phyloP scores from a whole-genome alignment of 2,888 invertebrate genomes.

The Drosophila vallismaia region DNA sequence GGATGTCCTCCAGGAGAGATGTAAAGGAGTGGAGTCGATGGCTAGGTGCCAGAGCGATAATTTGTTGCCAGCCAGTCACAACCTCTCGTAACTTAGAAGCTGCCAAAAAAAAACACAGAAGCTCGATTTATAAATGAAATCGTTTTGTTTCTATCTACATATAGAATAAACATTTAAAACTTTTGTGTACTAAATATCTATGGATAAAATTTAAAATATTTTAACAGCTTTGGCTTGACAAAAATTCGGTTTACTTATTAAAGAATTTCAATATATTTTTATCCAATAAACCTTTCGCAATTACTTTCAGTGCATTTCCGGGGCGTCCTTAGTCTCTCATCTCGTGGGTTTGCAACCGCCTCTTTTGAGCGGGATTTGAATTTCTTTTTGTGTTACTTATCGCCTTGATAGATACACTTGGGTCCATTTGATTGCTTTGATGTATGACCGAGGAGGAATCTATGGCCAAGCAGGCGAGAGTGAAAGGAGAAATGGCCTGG shows the following conservation, averaged over 20 bases:
- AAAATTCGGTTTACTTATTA: too few relatives aligned
- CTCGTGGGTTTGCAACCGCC: conserved; percentile 9
- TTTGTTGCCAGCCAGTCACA: conserved; percentile 57
- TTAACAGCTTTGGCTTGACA: too few relatives aligned
- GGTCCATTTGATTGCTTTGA: conserved; percentile 65
- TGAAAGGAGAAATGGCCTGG: neutral
- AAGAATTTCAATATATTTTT: too few relatives aligned
- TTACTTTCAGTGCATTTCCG: conserved; percentile 1
- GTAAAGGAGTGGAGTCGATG: conserved; percentile 9
- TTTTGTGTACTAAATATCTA: too few relatives aligned
- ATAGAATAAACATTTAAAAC: neutral
- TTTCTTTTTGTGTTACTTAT: conserved; percentile 50
- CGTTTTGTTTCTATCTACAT: conserved; percentile 18
- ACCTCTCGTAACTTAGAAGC: conserved; percentile 57
- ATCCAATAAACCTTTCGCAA: neutral
- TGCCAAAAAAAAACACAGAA: conserved; percentile 49
- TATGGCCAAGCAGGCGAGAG: conserved; percentile 5
- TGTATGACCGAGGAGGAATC: conserved; percentile 47
- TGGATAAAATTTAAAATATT: too few relatives aligned
- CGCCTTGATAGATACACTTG: conserved; percentile 55
- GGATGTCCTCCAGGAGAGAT: conserved; percentile 19
- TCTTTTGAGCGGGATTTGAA: conserved; percentile 35
- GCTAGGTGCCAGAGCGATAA: conserved; percentile 57
- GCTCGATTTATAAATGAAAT: conserved; percentile 58
- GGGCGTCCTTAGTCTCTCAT: neutral